phyloP scores from a whole-genome alignment of 2,797 vertebrate genomes.

The Cottoperca gobio region DNA sequence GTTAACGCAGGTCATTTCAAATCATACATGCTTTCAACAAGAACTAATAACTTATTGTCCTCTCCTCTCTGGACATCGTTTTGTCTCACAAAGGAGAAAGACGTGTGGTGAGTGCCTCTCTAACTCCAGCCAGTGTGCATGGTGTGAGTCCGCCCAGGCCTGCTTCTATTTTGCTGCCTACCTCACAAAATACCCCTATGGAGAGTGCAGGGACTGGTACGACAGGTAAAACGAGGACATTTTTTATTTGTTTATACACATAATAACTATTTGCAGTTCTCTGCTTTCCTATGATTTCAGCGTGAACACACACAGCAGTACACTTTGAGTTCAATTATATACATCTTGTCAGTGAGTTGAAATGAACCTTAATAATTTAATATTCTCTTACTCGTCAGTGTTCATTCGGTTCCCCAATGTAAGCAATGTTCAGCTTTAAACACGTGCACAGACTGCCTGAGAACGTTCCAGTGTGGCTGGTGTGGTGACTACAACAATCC shows the following conservation, averaged over 20 bases:
- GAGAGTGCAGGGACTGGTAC: slow-evolving; percentile 95
- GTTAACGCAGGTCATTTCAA: not conserved
- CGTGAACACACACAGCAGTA: not conserved
- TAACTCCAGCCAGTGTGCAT: slow-evolving; percentile 96
- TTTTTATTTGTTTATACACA: not conserved
- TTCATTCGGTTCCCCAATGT: slow-evolving; percentile 93
- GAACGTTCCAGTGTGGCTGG: slow-evolving; percentile 95
- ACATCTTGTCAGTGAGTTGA: slow-evolving; percentile 1
- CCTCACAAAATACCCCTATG: slow-evolving; percentile 93
- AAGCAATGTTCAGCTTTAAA: slow-evolving; percentile 88
- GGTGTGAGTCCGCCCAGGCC: slow-evolving; percentile 93
- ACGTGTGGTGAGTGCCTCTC: slow-evolving; percentile 92
- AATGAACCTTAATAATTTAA: not conserved
- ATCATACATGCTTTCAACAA: not conserved
- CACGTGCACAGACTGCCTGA: slow-evolving; percentile 90
- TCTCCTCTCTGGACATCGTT: slow-evolving; percentile 3
- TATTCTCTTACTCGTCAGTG: slow-evolving; percentile 73
- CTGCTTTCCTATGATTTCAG: slow-evolving; percentile 6
- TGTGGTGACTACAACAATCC: slow-evolving; percentile 94
- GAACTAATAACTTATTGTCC: not conserved
- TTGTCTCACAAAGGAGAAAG: slow-evolving; percentile 82
- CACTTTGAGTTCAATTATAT: not conserved
- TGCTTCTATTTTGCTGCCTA: slow-evolving; percentile 96
- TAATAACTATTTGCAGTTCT: not conserved
- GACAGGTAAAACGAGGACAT: slow-evolving; percentile 86